A percentile compares a stretch with the other conserved stretches of the same genome.
These are phyloP conservation scores for Eudorcas thomsonii DNA, from an alignment of 2,113 vertebrate species.

Conservation along the genomic window DNA sequence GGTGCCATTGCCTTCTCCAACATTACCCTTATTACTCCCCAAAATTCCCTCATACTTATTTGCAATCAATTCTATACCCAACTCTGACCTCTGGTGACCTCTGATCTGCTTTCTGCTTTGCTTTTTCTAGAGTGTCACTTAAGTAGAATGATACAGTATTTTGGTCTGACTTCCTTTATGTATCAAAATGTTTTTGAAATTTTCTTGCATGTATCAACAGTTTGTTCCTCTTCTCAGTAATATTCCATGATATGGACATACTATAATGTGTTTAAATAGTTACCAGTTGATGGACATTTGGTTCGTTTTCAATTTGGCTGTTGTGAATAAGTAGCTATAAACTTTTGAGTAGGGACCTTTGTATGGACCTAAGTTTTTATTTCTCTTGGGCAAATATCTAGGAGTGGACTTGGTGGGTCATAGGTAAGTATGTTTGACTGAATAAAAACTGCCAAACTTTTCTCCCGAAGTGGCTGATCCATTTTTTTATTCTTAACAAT, in stretches of 20 bases:
- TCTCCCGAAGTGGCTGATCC: background rate
- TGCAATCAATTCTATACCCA: background rate
- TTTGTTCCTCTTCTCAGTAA: background rate
- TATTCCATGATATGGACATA: background rate
- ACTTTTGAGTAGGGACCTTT: background rate
- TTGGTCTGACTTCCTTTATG: background rate
- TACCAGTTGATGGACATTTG: background rate
- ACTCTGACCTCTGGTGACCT: background rate
- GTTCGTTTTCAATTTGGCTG: background rate
- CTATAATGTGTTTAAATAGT: background rate
- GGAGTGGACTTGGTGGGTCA: background rate
- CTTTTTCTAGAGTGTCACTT: background rate
- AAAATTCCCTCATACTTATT: background rate
- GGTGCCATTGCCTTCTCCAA: too few relatives aligned
- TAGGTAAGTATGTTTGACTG: background rate
- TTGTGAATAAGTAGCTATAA: background rate
- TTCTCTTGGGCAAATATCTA: background rate
- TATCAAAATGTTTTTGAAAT: background rate
- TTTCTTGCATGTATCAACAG: background rate
- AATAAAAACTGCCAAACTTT: background rate
- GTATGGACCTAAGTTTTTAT: background rate
- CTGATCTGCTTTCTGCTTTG: background rate
- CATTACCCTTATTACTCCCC: background rate
- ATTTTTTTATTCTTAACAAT: background rate
- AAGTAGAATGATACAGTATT: background rate